phyloP scores from a whole-genome alignment of 2,888 invertebrate species.

The Eupeodes luniger region DNA sequence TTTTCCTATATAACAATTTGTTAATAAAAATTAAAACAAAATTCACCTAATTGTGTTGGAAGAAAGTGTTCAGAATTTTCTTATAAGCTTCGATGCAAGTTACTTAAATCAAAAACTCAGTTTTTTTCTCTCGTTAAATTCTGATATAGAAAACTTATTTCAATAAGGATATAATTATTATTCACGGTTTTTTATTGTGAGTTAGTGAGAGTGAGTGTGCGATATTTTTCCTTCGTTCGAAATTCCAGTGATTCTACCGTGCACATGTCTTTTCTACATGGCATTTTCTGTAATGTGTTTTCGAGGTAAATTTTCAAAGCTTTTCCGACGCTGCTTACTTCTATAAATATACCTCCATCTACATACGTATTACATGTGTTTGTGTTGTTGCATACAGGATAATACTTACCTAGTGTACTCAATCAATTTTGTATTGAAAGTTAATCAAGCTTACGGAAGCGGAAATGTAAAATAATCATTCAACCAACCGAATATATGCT shows the following conservation, averaged over 20 bases:
- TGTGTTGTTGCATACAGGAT: slow-evolving; percentile 35
- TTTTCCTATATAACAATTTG: slow-evolving; percentile 6
- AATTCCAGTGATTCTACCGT: slow-evolving; percentile 52
- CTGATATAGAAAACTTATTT: background rate
- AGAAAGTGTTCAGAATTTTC: background rate
- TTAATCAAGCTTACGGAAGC: slow-evolving; percentile 52
- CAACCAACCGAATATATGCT: background rate
- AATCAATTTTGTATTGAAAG: slow-evolving; percentile 63
- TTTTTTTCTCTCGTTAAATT: background rate
- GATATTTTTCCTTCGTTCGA: slow-evolving; percentile 18
- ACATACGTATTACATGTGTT: background rate
- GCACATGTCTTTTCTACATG: slow-evolving; percentile 66
- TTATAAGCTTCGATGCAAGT: background rate
- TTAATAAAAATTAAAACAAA: background rate
- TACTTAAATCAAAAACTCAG: background rate
- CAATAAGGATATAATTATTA: slow-evolving; percentile 20
- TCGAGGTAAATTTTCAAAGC: slow-evolving; percentile 64
- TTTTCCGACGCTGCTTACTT: background rate
- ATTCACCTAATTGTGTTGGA: background rate
- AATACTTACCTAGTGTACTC: slow-evolving; percentile 35
- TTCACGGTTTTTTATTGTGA: slow-evolving; percentile 9
- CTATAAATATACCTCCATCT: slow-evolving; percentile 1
- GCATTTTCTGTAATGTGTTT: slow-evolving; percentile 64
- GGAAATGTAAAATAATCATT: slow-evolving; percentile 34
- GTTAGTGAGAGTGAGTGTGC: slow-evolving; percentile 13